Evolutionary conservation across 2,797 vertebrate genomes (phyloP).

Genomic region (Lutjanus campechanus): DNA sequence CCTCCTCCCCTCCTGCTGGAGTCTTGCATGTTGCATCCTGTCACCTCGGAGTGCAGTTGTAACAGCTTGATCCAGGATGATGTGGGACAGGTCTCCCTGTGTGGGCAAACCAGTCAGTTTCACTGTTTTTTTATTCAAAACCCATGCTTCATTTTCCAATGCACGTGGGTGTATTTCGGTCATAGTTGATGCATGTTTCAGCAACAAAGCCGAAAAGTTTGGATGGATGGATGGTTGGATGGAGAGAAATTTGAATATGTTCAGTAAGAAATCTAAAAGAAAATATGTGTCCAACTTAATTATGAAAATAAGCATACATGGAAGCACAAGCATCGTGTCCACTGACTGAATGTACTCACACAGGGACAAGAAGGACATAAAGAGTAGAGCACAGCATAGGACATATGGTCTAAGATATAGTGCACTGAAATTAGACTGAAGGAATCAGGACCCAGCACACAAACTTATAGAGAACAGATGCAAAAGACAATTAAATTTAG

Average conservation of each 20-base stretch:
- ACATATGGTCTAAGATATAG: neutral
- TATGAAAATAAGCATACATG: neutral
- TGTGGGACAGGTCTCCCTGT: no score
- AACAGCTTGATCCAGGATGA: no score
- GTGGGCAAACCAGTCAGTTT: no score
- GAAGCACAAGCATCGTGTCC: neutral
- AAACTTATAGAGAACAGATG: neutral
- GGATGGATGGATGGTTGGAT: no score
- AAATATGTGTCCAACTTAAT: neutral
- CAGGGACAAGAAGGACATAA: neutral
- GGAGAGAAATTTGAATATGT: neutral
- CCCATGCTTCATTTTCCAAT: no score
- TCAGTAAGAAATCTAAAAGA: neutral
- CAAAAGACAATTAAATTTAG: conserved; percentile 21
- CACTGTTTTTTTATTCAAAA: no score
- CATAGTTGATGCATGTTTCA: no score
- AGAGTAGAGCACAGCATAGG: neutral
- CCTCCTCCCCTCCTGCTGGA: no score
- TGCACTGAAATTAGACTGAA: neutral
- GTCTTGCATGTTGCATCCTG: no score
- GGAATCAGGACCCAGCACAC: neutral
- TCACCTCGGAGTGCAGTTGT: no score
- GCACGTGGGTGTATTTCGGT: no score
- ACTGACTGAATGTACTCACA: neutral
- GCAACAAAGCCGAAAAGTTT: no score